Evolutionary conservation across 2,113 vertebrate genomes (phyloP).

Genomic region (Oreochromis spilurus): DNA sequence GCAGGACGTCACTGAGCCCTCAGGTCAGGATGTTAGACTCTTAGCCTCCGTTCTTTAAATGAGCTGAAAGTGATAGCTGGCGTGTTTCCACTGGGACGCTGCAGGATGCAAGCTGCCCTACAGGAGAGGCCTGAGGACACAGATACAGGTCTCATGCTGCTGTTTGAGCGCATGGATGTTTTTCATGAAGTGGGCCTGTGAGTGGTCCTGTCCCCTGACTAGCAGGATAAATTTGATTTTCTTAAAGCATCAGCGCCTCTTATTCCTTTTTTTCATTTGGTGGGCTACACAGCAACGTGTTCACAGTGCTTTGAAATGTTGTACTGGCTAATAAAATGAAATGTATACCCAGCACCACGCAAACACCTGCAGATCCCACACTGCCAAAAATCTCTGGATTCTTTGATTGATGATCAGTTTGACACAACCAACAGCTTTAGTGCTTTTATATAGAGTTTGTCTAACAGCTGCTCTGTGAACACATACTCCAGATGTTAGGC

Average conservation of each 20-base stretch:
- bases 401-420: not conserved
- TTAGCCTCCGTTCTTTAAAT: not conserved
- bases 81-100: not conserved
- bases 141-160: not conserved
- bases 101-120: not conserved
- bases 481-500: not conserved
- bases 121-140: fast-evolving
- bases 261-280: not conserved
- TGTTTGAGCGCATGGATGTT: not conserved
- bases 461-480: not conserved
- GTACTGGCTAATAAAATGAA: not conserved
- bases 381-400: not conserved
- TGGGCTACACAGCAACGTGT: not conserved
- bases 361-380: not conserved
- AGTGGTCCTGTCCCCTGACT: not conserved
- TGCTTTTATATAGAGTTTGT: not conserved
- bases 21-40: not conserved
- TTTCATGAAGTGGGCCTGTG: not conserved
- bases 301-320: not conserved
- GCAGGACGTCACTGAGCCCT: not conserved
- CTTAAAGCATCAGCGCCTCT: not conserved
- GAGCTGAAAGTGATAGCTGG: not conserved
- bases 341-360: not conserved
- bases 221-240: not conserved
- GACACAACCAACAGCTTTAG: not conserved